Evolutionary conservation across 2,888 invertebrate genomes (phyloP).

Genomic region (Uropetala carovei): DNA sequence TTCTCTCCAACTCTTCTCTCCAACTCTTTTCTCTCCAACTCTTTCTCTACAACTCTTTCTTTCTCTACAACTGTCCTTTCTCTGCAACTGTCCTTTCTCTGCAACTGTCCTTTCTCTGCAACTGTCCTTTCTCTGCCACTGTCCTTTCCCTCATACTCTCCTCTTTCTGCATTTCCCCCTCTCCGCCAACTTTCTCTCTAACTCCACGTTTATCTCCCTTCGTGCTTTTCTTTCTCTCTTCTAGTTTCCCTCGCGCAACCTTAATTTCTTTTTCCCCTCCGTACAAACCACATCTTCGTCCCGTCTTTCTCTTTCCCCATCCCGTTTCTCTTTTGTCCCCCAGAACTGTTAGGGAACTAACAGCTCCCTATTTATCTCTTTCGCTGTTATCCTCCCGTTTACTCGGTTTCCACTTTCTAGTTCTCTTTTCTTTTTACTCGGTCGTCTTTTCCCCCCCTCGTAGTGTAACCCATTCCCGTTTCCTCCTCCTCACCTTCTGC

Average conservation of each 20-base stretch:
- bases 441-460: not conserved
- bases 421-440: not conserved
- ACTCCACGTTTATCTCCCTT: not conserved
- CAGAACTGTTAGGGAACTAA: too few species aligned
- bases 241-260: not conserved
- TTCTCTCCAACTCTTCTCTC: not conserved
- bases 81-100: not conserved
- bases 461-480: not conserved
- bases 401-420: not conserved
- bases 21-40: not conserved
- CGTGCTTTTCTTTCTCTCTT: not conserved
- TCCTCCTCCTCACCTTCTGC: not conserved
- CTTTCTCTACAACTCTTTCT: not conserved
- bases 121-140: not conserved
- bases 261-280: not conserved
- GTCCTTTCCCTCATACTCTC: not conserved
- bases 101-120: not conserved
- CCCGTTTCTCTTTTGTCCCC: not conserved
- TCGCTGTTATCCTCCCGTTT: not conserved
- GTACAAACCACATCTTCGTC: not conserved
- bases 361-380: not conserved
- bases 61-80: not conserved
- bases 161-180: not conserved
- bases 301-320: not conserved
- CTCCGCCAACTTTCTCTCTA: not conserved